Evolutionary conservation across 1,140 invertebrate genomes (phyloP).

Genomic region (Steinernema feltiae): DNA sequence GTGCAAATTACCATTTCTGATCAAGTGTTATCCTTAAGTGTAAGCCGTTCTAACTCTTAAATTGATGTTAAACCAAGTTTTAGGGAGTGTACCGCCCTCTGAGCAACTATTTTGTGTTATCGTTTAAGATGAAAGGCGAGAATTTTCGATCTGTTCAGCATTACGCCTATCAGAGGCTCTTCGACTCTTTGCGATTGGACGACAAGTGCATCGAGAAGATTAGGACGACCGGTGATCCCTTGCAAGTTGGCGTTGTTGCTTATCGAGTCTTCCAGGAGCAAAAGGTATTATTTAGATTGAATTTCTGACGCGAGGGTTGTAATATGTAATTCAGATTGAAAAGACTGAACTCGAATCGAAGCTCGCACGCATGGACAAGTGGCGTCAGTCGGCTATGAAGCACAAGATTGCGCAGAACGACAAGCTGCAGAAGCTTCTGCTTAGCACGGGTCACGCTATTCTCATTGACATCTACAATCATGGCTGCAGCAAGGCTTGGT

Average conservation of each 20-base stretch:
- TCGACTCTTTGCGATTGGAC: slow-evolving; percentile 51
- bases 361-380: slow-evolving; percentile 44
- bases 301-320: slow-evolving; percentile 20
- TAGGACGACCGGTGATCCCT: slow-evolving; percentile 49
- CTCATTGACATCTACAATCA: slow-evolving; percentile 39
- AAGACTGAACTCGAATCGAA: slow-evolving; percentile 41
- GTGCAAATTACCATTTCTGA: slow-evolving; percentile 45
- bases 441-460: slow-evolving; percentile 52
- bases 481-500: too few species aligned
- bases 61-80: background rate
- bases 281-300: slow-evolving; percentile 40
- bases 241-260: slow-evolving; percentile 44
- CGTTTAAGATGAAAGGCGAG: slow-evolving; percentile 50
- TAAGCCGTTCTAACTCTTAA: slow-evolving; percentile 20
- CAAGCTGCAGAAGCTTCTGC: slow-evolving; percentile 48
- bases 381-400: slow-evolving; percentile 57
- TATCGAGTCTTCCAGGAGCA: slow-evolving; percentile 35
- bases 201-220: slow-evolving; percentile 49
- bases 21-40: slow-evolving; percentile 39
- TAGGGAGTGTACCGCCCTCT: slow-evolving; percentile 52
- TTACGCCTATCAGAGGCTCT: slow-evolving; percentile 55
- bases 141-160: slow-evolving; percentile 53
- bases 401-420: slow-evolving; percentile 53
- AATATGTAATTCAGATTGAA: slow-evolving; percentile 36
- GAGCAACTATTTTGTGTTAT: slow-evolving; percentile 50